Conservation (phyloP, 2,888 invertebrate species). For the Chymomyza fuscimana region DNA sequence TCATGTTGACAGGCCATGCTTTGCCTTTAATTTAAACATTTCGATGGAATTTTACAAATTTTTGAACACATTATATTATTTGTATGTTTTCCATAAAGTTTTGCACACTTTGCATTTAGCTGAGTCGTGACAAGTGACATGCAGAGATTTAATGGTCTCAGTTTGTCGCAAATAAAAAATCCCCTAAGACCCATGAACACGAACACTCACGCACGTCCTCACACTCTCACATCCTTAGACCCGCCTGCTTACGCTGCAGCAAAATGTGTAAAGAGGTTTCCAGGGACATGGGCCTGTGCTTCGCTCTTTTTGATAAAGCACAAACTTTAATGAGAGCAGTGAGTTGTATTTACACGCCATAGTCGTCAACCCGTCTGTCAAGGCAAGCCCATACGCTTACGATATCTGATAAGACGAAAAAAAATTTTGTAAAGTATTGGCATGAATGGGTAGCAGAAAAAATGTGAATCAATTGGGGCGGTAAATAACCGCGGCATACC, state of each 20-base stretch:
- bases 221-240: not conserved
- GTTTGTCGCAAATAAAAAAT: conserved; percentile 1
- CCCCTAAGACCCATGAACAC: conserved; percentile 10
- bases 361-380: not conserved
- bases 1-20: not conserved
- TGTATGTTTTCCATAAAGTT: conserved; percentile 14
- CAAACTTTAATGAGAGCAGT: not conserved
- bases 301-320: conserved; percentile 34
- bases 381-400: not conserved
- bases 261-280: not conserved
- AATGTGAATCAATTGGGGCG: not conserved
- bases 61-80: not conserved
- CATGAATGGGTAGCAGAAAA: not conserved
- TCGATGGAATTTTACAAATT: not conserved
- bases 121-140: conserved; percentile 8
- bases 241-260: too few species aligned
- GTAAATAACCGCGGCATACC: too few species aligned
- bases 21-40: not conserved
- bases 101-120: not conserved
- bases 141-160: conserved; percentile 34
- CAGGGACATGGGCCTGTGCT: conserved; percentile 2
- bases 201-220: conserved; percentile 6
- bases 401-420: not conserved
- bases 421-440: too few species aligned
- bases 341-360: not conserved